A percentile compares a stretch with the other conserved stretches of the same genome.
Evolutionary conservation across 2,797 vertebrate species (phyloP).

Genomic region (Pantherophis alleghaniensis): DNA sequence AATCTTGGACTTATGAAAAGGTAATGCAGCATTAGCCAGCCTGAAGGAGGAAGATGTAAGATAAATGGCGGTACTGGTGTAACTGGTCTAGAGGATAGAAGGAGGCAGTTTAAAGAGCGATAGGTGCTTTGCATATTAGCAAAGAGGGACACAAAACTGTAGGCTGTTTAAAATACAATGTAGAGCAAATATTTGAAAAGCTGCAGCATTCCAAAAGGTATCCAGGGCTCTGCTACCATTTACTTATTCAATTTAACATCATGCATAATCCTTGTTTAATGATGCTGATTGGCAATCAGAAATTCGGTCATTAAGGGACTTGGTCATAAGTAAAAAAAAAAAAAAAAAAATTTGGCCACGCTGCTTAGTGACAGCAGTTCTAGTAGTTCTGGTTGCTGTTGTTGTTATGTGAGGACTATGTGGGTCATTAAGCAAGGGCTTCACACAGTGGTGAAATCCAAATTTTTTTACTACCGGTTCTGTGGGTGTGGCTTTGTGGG

Average conservation of each 20-base stretch:
- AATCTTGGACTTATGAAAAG: conserved; percentile 44
- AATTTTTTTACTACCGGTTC: too few species aligned
- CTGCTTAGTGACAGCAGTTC: background rate
- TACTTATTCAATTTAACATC: background rate
- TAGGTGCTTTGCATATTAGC: background rate
- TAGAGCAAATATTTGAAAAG: conserved; percentile 5
- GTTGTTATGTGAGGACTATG: background rate
- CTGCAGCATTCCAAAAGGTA: background rate
- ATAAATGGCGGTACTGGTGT: conserved; percentile 52
- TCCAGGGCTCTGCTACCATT: background rate
- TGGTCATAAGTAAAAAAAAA: background rate
- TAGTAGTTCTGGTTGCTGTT: background rate
- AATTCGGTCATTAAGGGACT: background rate
- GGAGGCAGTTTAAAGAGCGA: background rate
- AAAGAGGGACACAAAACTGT: background rate
- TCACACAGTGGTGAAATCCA: too few species aligned
- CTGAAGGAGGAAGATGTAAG: conserved; percentile 21
- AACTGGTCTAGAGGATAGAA: conserved; percentile 23
- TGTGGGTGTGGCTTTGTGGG: too few species aligned
- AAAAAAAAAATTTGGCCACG: background rate
- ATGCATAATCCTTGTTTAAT: background rate
- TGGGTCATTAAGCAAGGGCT: background rate
- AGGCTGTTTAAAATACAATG: background rate
- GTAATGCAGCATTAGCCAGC: conserved; percentile 19
- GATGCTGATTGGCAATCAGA: background rate